Evolutionary conservation across 1,140 invertebrate genomes (phyloP).

Genomic region (Solenopsis invicta): DNA sequence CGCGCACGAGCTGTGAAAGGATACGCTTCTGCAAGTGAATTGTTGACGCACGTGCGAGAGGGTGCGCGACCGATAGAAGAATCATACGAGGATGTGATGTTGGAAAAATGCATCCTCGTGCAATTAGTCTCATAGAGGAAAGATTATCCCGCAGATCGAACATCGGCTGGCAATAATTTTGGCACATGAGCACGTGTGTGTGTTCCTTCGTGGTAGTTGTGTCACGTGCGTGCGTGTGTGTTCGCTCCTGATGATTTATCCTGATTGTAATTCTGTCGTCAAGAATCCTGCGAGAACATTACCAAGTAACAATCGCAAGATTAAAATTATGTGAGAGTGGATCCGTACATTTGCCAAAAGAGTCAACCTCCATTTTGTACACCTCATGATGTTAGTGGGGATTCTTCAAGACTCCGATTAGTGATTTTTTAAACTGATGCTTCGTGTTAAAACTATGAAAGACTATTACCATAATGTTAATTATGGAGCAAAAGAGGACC

Average conservation of each 20-base stretch:
- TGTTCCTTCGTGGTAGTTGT: conserved; percentile 4
- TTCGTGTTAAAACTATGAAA: not conserved
- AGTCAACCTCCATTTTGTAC: not conserved
- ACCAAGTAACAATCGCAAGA: not conserved
- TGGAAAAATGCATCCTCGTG: not conserved
- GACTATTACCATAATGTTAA: not conserved
- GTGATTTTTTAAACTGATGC: not conserved
- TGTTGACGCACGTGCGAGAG: not conserved
- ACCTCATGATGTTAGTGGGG: not conserved
- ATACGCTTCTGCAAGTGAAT: not conserved
- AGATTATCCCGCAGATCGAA: not conserved
- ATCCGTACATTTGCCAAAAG: not conserved
- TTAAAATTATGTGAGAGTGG: not conserved
- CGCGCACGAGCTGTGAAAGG: conserved; percentile 10
- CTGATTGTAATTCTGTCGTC: not conserved
- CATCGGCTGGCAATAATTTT: conserved; percentile 11
- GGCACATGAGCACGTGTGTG: not conserved
- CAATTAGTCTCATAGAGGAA: not conserved
- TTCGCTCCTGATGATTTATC: not conserved
- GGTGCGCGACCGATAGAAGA: conserved; percentile 1
- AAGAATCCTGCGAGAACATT: not conserved
- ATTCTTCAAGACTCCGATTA: not conserved
- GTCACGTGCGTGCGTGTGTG: conserved; percentile 5
- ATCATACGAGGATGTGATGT: not conserved
- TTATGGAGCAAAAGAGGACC: not conserved